phyloP scores from a whole-genome alignment of 2,113 vertebrate species.

The Centropristis striata region DNA sequence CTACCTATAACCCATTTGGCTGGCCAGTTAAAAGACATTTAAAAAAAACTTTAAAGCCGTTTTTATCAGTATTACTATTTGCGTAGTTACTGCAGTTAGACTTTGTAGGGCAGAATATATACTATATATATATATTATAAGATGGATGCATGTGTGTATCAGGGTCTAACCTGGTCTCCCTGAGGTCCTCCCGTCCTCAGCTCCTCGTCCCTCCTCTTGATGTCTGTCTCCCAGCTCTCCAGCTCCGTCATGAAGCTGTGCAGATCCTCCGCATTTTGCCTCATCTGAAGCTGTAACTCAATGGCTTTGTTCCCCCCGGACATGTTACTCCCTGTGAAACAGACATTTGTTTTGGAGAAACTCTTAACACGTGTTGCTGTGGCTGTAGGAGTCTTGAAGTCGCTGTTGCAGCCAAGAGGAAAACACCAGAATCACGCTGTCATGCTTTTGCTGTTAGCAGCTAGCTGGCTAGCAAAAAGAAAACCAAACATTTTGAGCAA shows the following conservation, averaged over 20 bases:
- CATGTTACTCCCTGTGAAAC: slow-evolving; percentile 81
- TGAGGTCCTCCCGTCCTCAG: slow-evolving; percentile 83
- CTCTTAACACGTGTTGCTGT: slow-evolving; percentile 1
- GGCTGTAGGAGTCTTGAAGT: neutral
- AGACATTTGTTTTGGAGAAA: slow-evolving; percentile 33
- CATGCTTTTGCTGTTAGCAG: slow-evolving; percentile 29
- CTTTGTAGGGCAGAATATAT: too few relatives aligned
- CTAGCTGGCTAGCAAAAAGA: slow-evolving; percentile 29
- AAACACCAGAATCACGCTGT: slow-evolving; percentile 35
- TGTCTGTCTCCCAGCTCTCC: slow-evolving; percentile 94
- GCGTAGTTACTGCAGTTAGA: too few relatives aligned
- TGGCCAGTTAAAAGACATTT: too few relatives aligned
- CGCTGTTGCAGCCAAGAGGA: neutral
- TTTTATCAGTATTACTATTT: too few relatives aligned
- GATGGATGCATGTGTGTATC: neutral
- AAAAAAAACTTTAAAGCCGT: too few relatives aligned
- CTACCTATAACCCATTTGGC: too few relatives aligned
- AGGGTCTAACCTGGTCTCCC: slow-evolving; percentile 79
- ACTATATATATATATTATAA: too few relatives aligned
- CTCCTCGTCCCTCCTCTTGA: slow-evolving; percentile 92
- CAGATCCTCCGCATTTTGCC: slow-evolving; percentile 94
- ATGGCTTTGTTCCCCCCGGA: slow-evolving; percentile 88
- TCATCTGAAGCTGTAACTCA: slow-evolving; percentile 94
- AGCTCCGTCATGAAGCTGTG: slow-evolving; percentile 94
- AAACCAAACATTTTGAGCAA: neutral